Evolutionary conservation across 1,140 invertebrate species (phyloP), one percentile per base, ranked within the genome.

Genomic region (Pachypsylla venusta): DNA sequence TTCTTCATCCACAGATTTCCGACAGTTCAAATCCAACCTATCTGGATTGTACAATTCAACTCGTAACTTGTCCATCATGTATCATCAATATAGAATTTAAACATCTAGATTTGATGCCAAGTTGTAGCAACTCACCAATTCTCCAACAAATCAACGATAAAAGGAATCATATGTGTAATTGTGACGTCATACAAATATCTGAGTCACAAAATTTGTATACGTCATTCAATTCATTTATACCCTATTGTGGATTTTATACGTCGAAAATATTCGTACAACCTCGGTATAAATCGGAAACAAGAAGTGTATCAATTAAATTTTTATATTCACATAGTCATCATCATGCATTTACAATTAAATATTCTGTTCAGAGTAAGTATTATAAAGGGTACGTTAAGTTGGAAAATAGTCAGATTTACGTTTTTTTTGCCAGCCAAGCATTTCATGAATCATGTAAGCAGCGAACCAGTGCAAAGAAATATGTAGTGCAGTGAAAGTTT

Each of bases 51-150:
- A 79, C 74, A 59, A 69, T 84, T 53, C 82, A 84, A 65, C 68
- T 85, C 42, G 76, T 83, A 4, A 83, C 82, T 5, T 85, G 83
- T 66, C 79, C 83, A 0, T 81, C 80, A 2, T 85, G 83, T 64
- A 75, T 84, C 25, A 78, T 85, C 19, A 71, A 76, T 2, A 70
- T 84, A 12, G 76, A 74, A 35, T 81, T 84, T 60, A 77, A 73
- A 60, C 75, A 74, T 22, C 66, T 79, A 4, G 66, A 71, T 20
- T 63, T 76, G 57, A 64, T 70, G 1, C 70, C 73, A 56, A 67
- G 72, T 39, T 75, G 73, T 64, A 66, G 67, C 30, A 26, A 57
- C 24, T 48, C 72, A 74, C 26, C 26, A 19, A 55, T 55, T 5
- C 54, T 25, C 7, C 26, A 39, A 42, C 16, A 28, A 20, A 60